Percentiles rank a stretch among this genome's conserved stretches.
Evolutionary conservation across 1,140 invertebrate genomes (phyloP).

Genomic region (Daktulosphaira vitifoliae): DNA sequence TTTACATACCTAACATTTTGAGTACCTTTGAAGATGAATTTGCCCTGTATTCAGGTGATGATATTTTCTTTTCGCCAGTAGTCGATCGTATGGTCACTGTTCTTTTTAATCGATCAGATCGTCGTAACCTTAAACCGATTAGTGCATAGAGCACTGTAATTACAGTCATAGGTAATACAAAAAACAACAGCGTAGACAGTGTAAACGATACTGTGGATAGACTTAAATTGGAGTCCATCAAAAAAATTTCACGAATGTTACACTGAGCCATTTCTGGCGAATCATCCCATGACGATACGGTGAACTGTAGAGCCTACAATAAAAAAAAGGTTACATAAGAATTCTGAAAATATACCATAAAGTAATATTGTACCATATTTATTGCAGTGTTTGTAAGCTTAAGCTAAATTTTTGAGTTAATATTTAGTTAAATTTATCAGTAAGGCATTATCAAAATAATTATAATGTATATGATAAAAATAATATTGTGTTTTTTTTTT

Average conservation of each 20-base stretch:
- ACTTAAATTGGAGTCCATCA: background rate
- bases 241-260: background rate
- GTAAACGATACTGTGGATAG: constrained; percentile 62
- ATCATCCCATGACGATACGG: background rate
- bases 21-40: constrained; percentile 39
- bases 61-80: constrained; percentile 28
- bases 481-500: too few relatives aligned
- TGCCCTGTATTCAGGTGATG: constrained; percentile 26
- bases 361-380: too few relatives aligned
- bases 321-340: background rate
- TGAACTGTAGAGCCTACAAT: constrained; percentile 13
- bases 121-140: constrained; percentile 65
- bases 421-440: too few relatives aligned
- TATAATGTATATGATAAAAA: too few relatives aligned
- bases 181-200: constrained; percentile 76
- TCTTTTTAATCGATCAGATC: constrained; percentile 49
- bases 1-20: constrained; percentile 41
- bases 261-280: background rate
- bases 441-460: too few relatives aligned
- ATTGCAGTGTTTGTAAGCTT: too few relatives aligned
- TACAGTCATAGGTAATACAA: constrained; percentile 74
- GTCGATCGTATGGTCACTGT: constrained; percentile 33
- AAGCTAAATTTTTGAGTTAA: too few relatives aligned
- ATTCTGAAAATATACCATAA: too few relatives aligned
- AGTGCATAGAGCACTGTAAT: constrained; percentile 74